Percentiles rank a stretch among this genome's conserved stretches.
Conservation (phyloP, 2,797 vertebrate genomes). For the Alauda arvensis region DNA sequence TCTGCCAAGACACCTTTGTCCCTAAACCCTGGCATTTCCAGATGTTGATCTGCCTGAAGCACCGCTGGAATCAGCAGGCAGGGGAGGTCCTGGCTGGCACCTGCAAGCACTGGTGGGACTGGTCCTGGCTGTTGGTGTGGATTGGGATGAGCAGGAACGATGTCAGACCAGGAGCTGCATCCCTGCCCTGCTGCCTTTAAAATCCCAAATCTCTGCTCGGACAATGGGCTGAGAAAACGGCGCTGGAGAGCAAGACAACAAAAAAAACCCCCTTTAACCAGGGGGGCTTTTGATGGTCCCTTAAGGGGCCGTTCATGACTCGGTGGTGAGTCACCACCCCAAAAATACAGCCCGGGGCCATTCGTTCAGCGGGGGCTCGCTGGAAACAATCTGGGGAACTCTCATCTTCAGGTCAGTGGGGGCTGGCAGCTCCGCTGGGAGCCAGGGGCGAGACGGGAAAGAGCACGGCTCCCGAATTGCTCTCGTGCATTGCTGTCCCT, state of each 20-base stretch:
- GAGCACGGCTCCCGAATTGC: conserved; percentile 32
- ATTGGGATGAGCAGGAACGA: background rate
- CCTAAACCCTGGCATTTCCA: background rate
- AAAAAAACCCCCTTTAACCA: conserved; percentile 1
- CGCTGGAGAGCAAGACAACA: background rate
- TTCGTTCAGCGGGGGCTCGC: conserved; percentile 5
- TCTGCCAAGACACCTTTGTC: background rate
- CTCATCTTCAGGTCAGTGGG: conserved; percentile 61
- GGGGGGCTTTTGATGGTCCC: conserved; percentile 22
- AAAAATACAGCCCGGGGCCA: conserved; percentile 55
- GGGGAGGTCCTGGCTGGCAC: background rate
- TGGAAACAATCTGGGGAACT: conserved; percentile 71
- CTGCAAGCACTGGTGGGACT: background rate
- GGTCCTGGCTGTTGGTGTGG: rapidly evolving
- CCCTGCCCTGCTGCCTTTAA: background rate
- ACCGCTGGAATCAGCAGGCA: background rate
- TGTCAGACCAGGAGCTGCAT: background rate
- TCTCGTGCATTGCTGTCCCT: conserved; percentile 23
- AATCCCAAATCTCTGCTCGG: background rate
- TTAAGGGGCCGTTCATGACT: conserved; percentile 51
- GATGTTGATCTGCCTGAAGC: background rate
- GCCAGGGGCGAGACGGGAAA: conserved; percentile 23
- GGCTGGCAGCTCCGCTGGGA: conserved; percentile 4
- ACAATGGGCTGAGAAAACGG: background rate
- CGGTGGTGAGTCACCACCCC: conserved; percentile 60